Evolutionary conservation across 1,140 invertebrate genomes (phyloP).

Genomic region (Drosophila sp.): DNA sequence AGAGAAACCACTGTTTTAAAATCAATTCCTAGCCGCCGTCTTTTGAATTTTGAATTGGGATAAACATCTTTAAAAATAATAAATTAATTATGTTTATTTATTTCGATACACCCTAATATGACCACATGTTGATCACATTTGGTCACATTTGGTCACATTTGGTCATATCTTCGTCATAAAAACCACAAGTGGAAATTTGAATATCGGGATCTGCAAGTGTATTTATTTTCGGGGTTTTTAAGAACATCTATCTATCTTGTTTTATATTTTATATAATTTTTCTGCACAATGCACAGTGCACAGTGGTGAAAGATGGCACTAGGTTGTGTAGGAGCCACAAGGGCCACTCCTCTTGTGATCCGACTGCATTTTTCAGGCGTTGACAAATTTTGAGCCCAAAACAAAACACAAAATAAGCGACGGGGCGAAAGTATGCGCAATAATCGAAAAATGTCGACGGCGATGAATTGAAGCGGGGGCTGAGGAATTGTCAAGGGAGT

Average conservation of each 20-base stretch:
- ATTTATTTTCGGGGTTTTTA: background rate
- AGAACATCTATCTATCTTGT: background rate
- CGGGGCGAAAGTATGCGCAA: conserved; percentile 73
- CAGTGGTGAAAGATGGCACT: background rate
- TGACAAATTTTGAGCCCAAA: conserved; percentile 76
- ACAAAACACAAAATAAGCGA: conserved; percentile 67
- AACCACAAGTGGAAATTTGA: too few relatives aligned
- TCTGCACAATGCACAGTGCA: too few relatives aligned
- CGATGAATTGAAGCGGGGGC: conserved; percentile 37
- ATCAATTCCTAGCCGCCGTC: too few relatives aligned
- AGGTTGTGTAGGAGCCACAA: conserved; percentile 10
- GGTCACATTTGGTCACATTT: too few relatives aligned
- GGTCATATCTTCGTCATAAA: too few relatives aligned
- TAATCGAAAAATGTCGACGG: conserved; percentile 75
- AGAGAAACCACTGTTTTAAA: too few relatives aligned
- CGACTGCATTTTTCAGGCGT: conserved; percentile 69
- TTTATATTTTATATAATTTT: background rate
- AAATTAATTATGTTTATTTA: too few relatives aligned
- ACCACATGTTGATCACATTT: too few relatives aligned
- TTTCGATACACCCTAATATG: too few relatives aligned
- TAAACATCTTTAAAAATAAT: too few relatives aligned
- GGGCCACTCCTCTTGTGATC: background rate
- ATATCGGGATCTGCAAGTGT: too few relatives aligned
- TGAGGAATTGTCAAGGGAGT: background rate
- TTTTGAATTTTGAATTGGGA: too few relatives aligned